Conservation (phyloP, 2,113 vertebrate species). For the Semnornis frantzii region DNA sequence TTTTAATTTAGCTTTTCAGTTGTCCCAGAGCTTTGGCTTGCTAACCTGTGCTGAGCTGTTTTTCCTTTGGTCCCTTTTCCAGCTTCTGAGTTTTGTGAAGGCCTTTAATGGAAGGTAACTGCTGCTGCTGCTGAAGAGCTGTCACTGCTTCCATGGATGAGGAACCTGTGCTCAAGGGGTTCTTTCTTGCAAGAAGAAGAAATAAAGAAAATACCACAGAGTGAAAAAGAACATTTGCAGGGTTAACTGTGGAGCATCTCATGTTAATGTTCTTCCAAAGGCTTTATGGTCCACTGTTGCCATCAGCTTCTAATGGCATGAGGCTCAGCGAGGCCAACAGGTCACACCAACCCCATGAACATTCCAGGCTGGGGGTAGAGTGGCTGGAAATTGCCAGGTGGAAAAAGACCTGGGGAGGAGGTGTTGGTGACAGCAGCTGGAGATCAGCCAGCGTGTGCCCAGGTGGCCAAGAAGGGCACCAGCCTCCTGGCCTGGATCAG, state of each 20-base stretch:
- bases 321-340: too few relatives aligned
- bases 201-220: neutral
- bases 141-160: neutral
- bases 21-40: constrained; percentile 37
- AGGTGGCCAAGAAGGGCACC: too few relatives aligned
- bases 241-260: fast-evolving
- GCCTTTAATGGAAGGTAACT: neutral
- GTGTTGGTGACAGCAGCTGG: too few relatives aligned
- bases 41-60: constrained; percentile 34
- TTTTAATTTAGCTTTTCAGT: constrained; percentile 45
- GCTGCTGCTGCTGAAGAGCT: neutral
- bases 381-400: too few relatives aligned
- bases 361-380: too few relatives aligned
- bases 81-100: neutral
- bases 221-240: fast-evolving
- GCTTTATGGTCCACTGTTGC: fast-evolving
- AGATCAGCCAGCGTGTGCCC: too few relatives aligned
- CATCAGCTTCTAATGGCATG: too few relatives aligned
- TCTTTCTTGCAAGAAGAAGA: neutral
- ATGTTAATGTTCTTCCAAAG: neutral
- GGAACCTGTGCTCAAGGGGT: neutral
- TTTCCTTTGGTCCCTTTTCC: neutral
- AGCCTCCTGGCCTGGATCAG: too few relatives aligned
- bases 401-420: too few relatives aligned
- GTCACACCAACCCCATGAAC: too few relatives aligned